Evolutionary conservation across 2,888 invertebrate genomes (phyloP), one percentile per base, ranked within the genome.

Genomic region (Priocnemis perturbator): DNA sequence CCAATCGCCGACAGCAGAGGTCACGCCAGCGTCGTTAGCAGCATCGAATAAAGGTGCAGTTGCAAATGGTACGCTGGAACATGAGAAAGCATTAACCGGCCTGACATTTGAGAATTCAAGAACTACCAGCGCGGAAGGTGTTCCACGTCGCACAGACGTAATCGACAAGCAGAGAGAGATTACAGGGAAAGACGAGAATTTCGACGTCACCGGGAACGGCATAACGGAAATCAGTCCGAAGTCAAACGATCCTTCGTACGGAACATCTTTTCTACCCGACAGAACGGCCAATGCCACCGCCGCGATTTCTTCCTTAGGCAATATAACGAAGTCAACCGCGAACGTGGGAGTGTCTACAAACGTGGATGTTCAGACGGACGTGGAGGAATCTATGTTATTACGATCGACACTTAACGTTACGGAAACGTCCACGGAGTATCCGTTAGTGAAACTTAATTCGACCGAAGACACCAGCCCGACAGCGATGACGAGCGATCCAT

Each of bases 151-250:
- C 0, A 72, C 62, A 44, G 66, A 64, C 45, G 75, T 74, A 30
- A 64, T 58, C 14, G 66, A 66, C 56, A 9, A 37, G 14, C 67
- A 11, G 44, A 60, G 76, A 53, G 56, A 60, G 30, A 78, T 67
- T 17, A 52, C 59, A 4, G 60, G 21, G 9, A 73, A 68, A 52
- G 74, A 64, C 30, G 70, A 73, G n/a, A 70, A 48, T 47, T 56
- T 79, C 26, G 81, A 85, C 60, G 71, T 83, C 17, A 80, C 78
- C 9, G 81, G 77, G 21, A 85, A 85, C 57, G 81, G 79, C 11
- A 76, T 84, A 65, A 82, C 79, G 55, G 83, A 84, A 66, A 71
- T 75, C 9, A 74, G 74, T 37, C 21, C 21, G 19, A 61, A 58
- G 37, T 21, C 64, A 14, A 23, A 47, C 62, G 26, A 26, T 14